phyloP scores from a whole-genome alignment of 1,140 invertebrate genomes.

The Chlorops oryzae region DNA sequence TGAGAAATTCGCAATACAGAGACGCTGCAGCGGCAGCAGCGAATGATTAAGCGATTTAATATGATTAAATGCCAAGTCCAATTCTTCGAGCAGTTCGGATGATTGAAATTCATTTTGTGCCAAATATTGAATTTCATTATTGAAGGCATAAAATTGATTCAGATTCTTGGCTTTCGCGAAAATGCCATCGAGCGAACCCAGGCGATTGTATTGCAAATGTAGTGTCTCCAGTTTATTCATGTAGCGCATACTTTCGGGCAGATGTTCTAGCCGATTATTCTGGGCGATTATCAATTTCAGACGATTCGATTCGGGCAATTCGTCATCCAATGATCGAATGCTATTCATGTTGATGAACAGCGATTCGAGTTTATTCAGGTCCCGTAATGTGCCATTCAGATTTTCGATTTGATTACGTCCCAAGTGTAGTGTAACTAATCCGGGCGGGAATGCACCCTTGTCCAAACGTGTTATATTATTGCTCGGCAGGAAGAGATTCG shows the following conservation, averaged over 20 bases:
- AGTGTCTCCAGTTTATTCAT: conserved; percentile 61
- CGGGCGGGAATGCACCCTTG: conserved; percentile 57
- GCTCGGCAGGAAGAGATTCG: conserved; percentile 62
- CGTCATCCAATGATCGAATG: conserved; percentile 63
- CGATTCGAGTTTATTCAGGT: conserved; percentile 66
- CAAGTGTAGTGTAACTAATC: conserved; percentile 62
- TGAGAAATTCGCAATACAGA: conserved; percentile 65
- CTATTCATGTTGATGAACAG: conserved; percentile 71
- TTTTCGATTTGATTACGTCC: conserved; percentile 63
- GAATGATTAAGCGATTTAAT: conserved; percentile 66
- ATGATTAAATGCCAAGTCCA: conserved; percentile 65
- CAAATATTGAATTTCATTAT: conserved; percentile 66
- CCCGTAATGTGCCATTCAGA: conserved; percentile 67
- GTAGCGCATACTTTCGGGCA: conserved; percentile 63
- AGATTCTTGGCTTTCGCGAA: conserved; percentile 61
- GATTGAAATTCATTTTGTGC: conserved; percentile 68
- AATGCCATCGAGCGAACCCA: conserved; percentile 61
- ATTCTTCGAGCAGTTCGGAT: conserved; percentile 57
- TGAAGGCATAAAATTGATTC: conserved; percentile 59
- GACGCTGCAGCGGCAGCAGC: conserved; percentile 58
- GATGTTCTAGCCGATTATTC: conserved; percentile 61
- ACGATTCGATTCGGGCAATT: conserved; percentile 62
- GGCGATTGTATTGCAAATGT: conserved; percentile 64
- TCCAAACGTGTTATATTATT: conserved; percentile 66
- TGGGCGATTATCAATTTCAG: conserved; percentile 64